Evolutionary conservation across 2,797 vertebrate species (phyloP).

Genomic region (Manis crassicaudata): DNA sequence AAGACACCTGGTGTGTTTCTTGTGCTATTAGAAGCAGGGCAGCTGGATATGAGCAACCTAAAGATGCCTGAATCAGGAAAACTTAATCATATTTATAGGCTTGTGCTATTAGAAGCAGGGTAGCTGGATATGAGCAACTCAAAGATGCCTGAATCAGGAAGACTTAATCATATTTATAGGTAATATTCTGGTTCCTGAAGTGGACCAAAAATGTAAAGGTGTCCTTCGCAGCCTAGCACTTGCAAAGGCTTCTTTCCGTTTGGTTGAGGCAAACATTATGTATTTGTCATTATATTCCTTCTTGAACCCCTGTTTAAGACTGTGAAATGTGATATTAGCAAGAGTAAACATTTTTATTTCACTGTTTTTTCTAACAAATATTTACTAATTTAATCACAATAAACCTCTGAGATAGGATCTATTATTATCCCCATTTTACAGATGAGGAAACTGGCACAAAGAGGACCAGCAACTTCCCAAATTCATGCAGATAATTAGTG

Average conservation of each 20-base stretch:
- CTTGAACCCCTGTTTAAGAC: neutral
- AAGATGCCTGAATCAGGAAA: no score
- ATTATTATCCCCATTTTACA: neutral
- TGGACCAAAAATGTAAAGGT: neutral
- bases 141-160: neutral
- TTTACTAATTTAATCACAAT: neutral
- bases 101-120: no score
- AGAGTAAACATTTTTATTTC: neutral
- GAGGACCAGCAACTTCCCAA: neutral
- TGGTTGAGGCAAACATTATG: neutral
- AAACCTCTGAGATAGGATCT: neutral
- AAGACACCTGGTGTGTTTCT: neutral
- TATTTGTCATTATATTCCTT: slow-evolving; percentile 5
- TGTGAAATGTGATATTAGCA: neutral
- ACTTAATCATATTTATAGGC: neutral
- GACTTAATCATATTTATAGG: neutral
- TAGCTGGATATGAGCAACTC: neutral
- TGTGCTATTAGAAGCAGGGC: neutral
- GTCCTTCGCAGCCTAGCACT: neutral
- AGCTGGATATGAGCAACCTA: neutral
- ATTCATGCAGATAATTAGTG: neutral
- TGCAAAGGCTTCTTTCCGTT: neutral
- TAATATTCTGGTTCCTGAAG: neutral
- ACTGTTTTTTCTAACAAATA: neutral
- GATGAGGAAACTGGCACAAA: neutral